phyloP scores from a whole-genome alignment of 2,888 invertebrate genomes.

The Artemia sinica region DNA sequence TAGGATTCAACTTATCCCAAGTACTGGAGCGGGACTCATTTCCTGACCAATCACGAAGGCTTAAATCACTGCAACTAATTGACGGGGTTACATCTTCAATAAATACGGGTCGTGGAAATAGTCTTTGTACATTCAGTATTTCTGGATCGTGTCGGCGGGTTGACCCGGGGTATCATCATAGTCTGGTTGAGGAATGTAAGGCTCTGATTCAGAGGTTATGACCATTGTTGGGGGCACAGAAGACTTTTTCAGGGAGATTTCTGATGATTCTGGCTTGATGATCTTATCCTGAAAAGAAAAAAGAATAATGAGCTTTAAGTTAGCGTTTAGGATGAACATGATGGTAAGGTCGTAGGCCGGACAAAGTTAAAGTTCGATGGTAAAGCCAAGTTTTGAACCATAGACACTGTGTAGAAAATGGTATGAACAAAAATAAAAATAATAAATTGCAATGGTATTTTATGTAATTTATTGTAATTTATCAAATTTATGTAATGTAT shows the following conservation, averaged over 20 bases:
- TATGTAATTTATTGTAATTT: too few relatives aligned
- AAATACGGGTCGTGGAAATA: not conserved
- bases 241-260: not conserved
- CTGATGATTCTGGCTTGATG: not conserved
- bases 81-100: conserved; percentile 11
- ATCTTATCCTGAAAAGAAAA: not conserved
- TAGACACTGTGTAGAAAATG: too few relatives aligned
- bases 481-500: too few relatives aligned
- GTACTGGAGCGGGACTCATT: conserved; percentile 1
- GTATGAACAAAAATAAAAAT: too few relatives aligned
- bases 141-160: not conserved
- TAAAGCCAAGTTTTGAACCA: too few relatives aligned
- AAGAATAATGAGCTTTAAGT: too few relatives aligned
- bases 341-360: too few relatives aligned
- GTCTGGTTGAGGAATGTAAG: conserved; percentile 22
- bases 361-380: too few relatives aligned
- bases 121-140: not conserved
- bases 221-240: not conserved
- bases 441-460: too few relatives aligned
- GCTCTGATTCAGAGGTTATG: conserved; percentile 9
- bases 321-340: too few relatives aligned
- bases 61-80: conserved; percentile 5
- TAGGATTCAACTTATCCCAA: conserved; percentile 4
- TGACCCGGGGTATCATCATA: conserved; percentile 18
- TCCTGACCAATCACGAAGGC: not conserved